Conservation (phyloP, 2,113 vertebrate genomes). For the Copsychus sechellarum region DNA sequence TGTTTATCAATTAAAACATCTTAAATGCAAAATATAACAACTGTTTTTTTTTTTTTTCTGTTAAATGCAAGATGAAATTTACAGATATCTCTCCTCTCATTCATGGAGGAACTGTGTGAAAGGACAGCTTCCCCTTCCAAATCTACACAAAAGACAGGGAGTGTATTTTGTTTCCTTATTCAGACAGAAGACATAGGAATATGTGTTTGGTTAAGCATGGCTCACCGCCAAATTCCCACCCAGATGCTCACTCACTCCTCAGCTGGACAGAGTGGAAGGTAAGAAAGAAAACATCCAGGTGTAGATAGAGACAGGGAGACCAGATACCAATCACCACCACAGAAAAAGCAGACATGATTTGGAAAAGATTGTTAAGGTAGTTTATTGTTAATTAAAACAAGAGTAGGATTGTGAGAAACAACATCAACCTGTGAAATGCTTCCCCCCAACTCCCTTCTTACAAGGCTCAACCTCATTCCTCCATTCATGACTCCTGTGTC, state of each 20-base stretch:
- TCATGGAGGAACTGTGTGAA: background rate
- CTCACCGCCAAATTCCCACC: background rate
- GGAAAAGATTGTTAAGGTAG: background rate
- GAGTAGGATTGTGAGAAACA: background rate
- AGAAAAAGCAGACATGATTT: background rate
- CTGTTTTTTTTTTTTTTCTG: background rate
- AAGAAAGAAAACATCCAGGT: background rate
- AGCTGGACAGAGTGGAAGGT: background rate
- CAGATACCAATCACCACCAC: background rate
- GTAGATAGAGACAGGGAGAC: background rate
- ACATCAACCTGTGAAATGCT: background rate
- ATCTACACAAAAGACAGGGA: background rate
- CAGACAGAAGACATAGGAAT: background rate
- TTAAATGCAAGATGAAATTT: background rate
- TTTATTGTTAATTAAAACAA: background rate
- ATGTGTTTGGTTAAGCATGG: background rate
- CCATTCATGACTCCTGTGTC: background rate
- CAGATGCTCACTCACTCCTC: background rate
- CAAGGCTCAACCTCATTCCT: background rate
- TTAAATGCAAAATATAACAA: background rate
- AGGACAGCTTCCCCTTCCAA: background rate
- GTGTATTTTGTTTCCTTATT: background rate
- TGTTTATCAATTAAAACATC: background rate
- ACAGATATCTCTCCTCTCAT: background rate
- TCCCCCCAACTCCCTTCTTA: fast-evolving